These are phyloP conservation scores for Drosophila birchii DNA, from an alignment of 2,888 invertebrate genomes.

Conservation along the genomic window DNA sequence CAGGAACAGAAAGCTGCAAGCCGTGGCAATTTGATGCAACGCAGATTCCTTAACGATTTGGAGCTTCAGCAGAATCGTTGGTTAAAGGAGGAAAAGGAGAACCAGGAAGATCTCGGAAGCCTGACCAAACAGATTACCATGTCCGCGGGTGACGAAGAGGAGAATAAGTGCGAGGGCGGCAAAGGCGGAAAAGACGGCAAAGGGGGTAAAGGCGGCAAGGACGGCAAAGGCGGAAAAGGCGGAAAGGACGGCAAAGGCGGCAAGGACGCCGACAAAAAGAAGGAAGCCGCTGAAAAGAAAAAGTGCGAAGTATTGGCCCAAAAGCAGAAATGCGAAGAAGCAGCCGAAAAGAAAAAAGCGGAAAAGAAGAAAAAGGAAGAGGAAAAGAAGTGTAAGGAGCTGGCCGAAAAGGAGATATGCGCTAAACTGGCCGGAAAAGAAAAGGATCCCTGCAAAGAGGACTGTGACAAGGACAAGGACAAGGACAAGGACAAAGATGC, in stretches of 20 bases:
- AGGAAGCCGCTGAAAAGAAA: not conserved
- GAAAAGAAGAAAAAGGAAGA: not conserved
- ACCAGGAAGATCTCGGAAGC: not conserved
- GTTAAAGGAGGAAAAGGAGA: slow-evolving; percentile 1
- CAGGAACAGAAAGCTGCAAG: not conserved
- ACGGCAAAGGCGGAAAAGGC: too few relatives aligned
- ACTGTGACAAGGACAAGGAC: too few relatives aligned
- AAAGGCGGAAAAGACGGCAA: too few relatives aligned
- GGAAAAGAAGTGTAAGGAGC: not conserved
- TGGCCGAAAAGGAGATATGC: not conserved
- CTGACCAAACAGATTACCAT: slow-evolving; percentile 1
- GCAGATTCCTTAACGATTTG: slow-evolving; percentile 4
- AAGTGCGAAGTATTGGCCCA: not conserved
- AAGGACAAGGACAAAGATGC: not conserved
- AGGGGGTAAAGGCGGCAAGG: too few relatives aligned
- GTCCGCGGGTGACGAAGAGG: not conserved
- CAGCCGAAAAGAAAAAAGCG: not conserved
- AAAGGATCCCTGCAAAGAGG: not conserved
- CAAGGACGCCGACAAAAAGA: not conserved
- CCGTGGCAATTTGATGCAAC: not conserved
- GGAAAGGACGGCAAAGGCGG: too few relatives aligned
- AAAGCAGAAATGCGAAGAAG: not conserved
- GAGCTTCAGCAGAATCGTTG: not conserved
- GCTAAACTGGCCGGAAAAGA: not conserved
- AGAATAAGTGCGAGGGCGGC: too few relatives aligned